phyloP scores from a whole-genome alignment of 2,113 vertebrate species.

The Mionectes macconnelli region DNA sequence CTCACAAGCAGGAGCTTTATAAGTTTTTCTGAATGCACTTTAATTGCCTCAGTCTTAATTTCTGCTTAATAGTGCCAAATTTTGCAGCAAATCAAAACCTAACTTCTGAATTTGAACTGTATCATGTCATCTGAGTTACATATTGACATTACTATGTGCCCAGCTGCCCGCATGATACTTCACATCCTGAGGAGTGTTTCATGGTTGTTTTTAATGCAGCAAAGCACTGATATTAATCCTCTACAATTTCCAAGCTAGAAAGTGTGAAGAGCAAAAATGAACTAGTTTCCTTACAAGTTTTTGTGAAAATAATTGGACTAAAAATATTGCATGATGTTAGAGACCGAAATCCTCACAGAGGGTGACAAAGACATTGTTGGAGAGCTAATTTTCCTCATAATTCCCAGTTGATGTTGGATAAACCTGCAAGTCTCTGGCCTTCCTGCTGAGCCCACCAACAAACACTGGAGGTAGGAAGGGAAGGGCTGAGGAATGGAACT shows the following conservation, averaged over 20 bases:
- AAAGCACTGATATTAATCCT: neutral
- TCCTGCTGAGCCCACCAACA: neutral
- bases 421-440: neutral
- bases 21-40: neutral
- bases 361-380: neutral
- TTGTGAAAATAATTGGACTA: neutral
- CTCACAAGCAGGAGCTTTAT: neutral
- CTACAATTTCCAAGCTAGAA: neutral
- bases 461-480: neutral
- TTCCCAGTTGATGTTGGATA: neutral
- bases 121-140: neutral
- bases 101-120: constrained; percentile 8
- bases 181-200: neutral
- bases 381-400: neutral
- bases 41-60: constrained; percentile 34
- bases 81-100: constrained; percentile 42
- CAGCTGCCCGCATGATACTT: neutral
- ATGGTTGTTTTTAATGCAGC: neutral
- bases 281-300: neutral
- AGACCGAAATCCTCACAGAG: neutral
- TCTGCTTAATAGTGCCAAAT: constrained; percentile 20
- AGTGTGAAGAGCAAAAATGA: neutral
- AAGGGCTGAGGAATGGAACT: neutral
- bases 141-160: neutral
- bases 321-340: neutral